These are phyloP conservation scores for Pristionchus maxplancki DNA, from an alignment of 2,888 invertebrate genomes.

Conservation along the genomic window DNA sequence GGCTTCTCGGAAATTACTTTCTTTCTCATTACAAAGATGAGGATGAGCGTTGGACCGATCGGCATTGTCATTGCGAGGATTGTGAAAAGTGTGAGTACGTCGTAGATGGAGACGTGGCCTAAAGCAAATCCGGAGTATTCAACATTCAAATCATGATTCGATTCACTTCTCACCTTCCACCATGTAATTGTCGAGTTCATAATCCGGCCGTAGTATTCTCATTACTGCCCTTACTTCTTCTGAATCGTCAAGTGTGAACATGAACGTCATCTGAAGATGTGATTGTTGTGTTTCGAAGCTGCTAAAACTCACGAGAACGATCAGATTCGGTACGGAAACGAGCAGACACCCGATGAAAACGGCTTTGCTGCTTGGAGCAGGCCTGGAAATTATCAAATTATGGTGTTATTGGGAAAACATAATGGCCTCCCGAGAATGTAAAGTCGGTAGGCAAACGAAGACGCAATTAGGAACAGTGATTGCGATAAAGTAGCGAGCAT, in stretches of 20 bases:
- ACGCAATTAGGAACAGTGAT: not conserved
- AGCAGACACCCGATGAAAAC: not conserved
- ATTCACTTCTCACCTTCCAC: not conserved
- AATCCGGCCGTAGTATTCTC: not conserved
- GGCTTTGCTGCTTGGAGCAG: not conserved
- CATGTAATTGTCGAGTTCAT: not conserved
- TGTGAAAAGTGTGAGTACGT: not conserved
- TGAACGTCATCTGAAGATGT: not conserved
- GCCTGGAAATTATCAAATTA: not conserved
- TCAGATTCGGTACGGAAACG: not conserved
- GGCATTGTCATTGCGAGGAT: conserved; percentile 14
- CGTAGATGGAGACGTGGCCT: not conserved
- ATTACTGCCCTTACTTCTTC: not conserved
- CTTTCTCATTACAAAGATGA: not conserved
- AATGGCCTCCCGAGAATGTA: not conserved
- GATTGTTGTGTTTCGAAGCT: not conserved
- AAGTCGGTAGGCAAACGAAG: not conserved
- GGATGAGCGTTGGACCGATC: not conserved
- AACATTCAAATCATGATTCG: not conserved
- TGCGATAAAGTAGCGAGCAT: not conserved
- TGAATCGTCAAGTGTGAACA: conserved; percentile 1
- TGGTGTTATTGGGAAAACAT: not conserved
- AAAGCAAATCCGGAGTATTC: not conserved
- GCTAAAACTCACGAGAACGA: not conserved
- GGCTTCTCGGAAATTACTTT: not conserved